phyloP scores from a whole-genome alignment of 2,888 invertebrate species.

The Erebia epiphron region DNA sequence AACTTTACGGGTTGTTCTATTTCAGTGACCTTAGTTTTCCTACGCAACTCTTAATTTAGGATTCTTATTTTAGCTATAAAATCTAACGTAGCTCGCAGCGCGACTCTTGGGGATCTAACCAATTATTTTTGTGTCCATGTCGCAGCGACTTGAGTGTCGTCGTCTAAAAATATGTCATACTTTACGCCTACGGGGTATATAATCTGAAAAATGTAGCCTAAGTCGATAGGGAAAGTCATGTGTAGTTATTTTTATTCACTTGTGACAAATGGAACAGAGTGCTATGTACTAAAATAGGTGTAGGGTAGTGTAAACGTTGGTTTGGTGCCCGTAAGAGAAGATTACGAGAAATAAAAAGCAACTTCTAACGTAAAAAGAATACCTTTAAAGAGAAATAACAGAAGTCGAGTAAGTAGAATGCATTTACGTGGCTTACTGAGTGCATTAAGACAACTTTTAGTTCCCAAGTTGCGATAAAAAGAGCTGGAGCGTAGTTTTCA shows the following conservation, averaged over 20 bases:
- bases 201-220: not conserved
- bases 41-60: no score
- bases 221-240: not conserved
- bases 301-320: conserved; percentile 2
- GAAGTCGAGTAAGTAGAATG: conserved; percentile 24
- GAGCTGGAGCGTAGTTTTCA: conserved; percentile 29
- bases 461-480: conserved; percentile 36
- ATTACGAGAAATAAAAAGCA: conserved; percentile 50
- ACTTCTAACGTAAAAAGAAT: conserved; percentile 33
- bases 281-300: no score
- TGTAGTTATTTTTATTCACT: not conserved
- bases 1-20: no score
- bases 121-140: no score
- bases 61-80: no score
- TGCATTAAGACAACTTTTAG: conserved; percentile 38
- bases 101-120: no score
- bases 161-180: no score
- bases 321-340: conserved; percentile 18
- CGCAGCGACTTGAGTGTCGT: no score
- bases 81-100: no score
- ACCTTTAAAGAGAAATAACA: conserved; percentile 27
- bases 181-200: not conserved
- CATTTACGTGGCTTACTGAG: conserved; percentile 35
- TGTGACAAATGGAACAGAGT: not conserved
- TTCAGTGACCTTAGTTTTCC: no score